Evolutionary conservation across 1,140 invertebrate genomes (phyloP).

Genomic region (Pemphigus obesinymphae): DNA sequence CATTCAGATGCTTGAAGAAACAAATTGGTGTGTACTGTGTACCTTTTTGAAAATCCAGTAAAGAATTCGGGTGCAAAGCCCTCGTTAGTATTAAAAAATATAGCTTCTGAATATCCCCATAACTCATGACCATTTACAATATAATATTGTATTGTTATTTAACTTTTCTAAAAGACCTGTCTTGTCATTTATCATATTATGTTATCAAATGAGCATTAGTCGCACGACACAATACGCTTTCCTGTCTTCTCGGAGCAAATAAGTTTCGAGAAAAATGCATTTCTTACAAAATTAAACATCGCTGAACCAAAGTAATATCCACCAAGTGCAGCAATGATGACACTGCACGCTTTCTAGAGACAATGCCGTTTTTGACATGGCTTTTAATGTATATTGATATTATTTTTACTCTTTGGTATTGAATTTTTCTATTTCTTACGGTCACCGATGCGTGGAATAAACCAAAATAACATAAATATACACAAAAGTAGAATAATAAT

Average conservation of each 20-base stretch:
- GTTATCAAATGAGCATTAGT: neutral
- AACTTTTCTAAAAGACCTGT: neutral
- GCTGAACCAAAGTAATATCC: neutral
- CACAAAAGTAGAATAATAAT: neutral
- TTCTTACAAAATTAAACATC: neutral
- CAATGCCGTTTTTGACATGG: slow-evolving; percentile 15
- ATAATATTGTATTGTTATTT: neutral
- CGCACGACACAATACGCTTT: neutral
- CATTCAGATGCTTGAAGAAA: no score
- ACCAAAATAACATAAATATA: neutral
- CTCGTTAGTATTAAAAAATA: neutral
- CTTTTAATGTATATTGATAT: slow-evolving; percentile 24
- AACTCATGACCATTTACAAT: neutral
- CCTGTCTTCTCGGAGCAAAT: neutral
- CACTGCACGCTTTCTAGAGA: slow-evolving; percentile 39
- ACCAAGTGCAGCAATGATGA: neutral
- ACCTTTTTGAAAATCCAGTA: no score
- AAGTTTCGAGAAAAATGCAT: neutral
- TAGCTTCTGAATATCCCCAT: no score
- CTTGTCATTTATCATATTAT: neutral
- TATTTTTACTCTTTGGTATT: neutral
- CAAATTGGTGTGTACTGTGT: no score
- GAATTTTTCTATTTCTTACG: neutral
- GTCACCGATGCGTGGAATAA: neutral
- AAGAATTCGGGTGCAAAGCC: no score